Evolutionary conservation across 1,140 invertebrate genomes (phyloP), one percentile per base, ranked within the genome.

Genomic region (Metaphire vulgaris): DNA sequence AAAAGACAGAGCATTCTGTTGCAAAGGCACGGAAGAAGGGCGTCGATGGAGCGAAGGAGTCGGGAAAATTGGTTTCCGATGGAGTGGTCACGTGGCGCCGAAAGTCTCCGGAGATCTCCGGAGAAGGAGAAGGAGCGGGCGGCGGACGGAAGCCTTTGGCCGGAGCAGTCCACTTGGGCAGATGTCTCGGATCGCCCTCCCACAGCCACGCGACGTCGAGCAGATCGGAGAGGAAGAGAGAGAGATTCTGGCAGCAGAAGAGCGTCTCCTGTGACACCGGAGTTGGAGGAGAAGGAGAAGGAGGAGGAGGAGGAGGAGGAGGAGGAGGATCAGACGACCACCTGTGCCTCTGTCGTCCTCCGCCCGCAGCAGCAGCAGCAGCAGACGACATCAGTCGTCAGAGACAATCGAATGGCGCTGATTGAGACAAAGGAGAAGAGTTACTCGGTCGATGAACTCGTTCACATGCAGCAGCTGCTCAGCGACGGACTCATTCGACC

Each of bases 251-350:
- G 12, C 75, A 75, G 29, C 66, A 65, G 21, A 76, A 41, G 72
- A 78, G 72, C 65, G 75, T 75, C 16, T 75, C 74, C 33, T 68
- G 64, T 29, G 66, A 75, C 34, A 56, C 41, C 6, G 41, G 41
- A 12, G 41, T 21, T 12, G 41, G 41, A 56, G 6, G 41, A 12
- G 6, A 56, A 56, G 41, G 41, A 56, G 6, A 56, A 6, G 41
- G 41, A 56, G 41, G 41, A 21, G 41, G 41, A 56, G 6, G 41
- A 12, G 6, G 21, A 56, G 41, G 41, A 56, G 6, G 21, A 6
- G 41, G 41, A 56, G 41, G 41, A 21, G 41, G 41, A 56, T n/a
- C n/a, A n/a, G n/a, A n/a, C n/a, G n/a, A n/a, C n/a, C n/a, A n/a
- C n/a, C n/a, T n/a, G n/a, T n/a, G n/a, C n/a, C n/a, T n/a, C n/a